Conservation (phyloP, 2,888 invertebrate species). For the Phengaris alcon region DNA sequence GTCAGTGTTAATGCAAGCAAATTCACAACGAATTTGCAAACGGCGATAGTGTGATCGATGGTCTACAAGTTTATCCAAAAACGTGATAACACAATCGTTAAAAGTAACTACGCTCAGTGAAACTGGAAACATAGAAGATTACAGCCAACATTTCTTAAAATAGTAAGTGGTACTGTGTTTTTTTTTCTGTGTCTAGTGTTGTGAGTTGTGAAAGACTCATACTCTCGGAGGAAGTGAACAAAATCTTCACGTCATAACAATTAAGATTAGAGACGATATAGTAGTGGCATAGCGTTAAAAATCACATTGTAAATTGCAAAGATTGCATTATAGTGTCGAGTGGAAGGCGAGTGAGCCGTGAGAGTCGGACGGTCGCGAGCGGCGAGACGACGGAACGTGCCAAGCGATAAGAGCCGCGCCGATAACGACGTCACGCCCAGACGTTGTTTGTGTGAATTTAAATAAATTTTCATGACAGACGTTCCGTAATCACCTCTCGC, state of each 20-base stretch:
- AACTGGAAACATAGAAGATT: slow-evolving; percentile 66
- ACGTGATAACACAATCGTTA: slow-evolving; percentile 57
- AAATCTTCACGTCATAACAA: neutral
- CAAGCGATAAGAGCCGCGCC: slow-evolving; percentile 79
- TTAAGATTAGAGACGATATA: neutral
- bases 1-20: slow-evolving; percentile 61
- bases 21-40: slow-evolving; percentile 44
- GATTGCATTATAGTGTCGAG: slow-evolving; percentile 41
- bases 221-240: slow-evolving; percentile 5
- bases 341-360: slow-evolving; percentile 52
- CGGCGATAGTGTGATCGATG: slow-evolving; percentile 61
- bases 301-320: slow-evolving; percentile 27
- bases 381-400: slow-evolving; percentile 76
- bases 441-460: slow-evolving; percentile 80
- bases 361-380: slow-evolving; percentile 52
- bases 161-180: slow-evolving; percentile 61
- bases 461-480: slow-evolving; percentile 80
- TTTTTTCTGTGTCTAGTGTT: neutral
- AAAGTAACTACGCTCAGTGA: slow-evolving; percentile 64
- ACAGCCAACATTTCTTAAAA: slow-evolving; percentile 75
- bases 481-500: slow-evolving; percentile 77
- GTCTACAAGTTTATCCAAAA: slow-evolving; percentile 58
- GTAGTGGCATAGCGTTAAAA: neutral
- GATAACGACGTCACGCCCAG: slow-evolving; percentile 79
- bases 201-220: neutral